Conservation (phyloP, 2,888 invertebrate genomes). For the Endomychus coccineus region DNA sequence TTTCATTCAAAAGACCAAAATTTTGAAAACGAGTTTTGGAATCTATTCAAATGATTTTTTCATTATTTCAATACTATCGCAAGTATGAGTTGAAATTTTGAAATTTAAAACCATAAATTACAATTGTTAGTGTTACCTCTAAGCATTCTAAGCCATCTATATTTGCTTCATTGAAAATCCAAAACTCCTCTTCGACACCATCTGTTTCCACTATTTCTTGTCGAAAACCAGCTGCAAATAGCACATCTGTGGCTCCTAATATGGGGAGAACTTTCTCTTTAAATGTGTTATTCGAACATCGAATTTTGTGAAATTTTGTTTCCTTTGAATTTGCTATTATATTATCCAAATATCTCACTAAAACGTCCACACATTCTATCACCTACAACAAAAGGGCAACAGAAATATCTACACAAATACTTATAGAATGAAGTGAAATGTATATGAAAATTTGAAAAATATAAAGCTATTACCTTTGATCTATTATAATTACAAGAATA, state of each 20-base stretch:
- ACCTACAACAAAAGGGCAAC: slow-evolving; percentile 51
- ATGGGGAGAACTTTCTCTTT: slow-evolving; percentile 72
- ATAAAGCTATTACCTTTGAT: slow-evolving; percentile 55
- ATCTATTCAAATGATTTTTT: too few relatives aligned
- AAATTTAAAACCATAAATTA: too few relatives aligned
- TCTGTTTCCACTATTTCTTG: slow-evolving; percentile 51
- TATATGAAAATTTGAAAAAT: slow-evolving; percentile 3
- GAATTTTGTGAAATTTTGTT: slow-evolving; percentile 84
- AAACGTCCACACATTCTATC: slow-evolving; percentile 72
- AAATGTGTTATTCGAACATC: slow-evolving; percentile 73
- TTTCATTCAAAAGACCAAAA: too few relatives aligned
- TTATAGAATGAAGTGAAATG: background rate
- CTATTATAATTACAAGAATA: slow-evolving; percentile 79
- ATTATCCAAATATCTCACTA: slow-evolving; percentile 86
- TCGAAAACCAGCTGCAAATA: slow-evolving; percentile 76
- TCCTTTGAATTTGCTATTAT: slow-evolving; percentile 78
- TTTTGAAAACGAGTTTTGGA: too few relatives aligned
- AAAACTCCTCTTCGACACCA: slow-evolving; percentile 56
- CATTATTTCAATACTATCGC: too few relatives aligned
- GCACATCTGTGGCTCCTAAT: slow-evolving; percentile 73
- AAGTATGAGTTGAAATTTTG: too few relatives aligned
- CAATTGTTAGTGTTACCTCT: slow-evolving; percentile 44
- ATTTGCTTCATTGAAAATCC: slow-evolving; percentile 58
- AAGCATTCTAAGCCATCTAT: slow-evolving; percentile 51
- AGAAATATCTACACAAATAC: background rate